Base-by-base conservation (phyloP, 2,113 vertebrate species). In the Eonycteris spelaea region DNA sequence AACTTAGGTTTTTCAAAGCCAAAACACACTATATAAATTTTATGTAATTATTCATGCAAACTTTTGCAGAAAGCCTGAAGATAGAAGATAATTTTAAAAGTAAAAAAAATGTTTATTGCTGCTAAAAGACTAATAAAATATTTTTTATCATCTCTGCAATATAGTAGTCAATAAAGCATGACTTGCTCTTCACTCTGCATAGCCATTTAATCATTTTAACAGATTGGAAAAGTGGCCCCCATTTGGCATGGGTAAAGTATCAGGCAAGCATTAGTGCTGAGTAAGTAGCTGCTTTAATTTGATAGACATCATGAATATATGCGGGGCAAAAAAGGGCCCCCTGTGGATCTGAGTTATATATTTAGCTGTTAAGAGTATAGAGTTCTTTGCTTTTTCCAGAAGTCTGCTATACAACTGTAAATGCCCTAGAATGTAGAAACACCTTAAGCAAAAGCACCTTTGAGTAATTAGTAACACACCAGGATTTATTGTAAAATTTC, bases 41-140 rank as follows among this genome's bases (percentile, higher is more conserved):
- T 65, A 89, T 63, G 53, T 84, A 74, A 90, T 92, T 96, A 78
- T 90, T 94, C 85, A 70, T 51, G 38, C 19, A 91, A 19, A 90
- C 71, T 92, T 57, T 79, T 92, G 75, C 35, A 80, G 28, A 91
- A 89, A 30, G 6, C 67, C 67, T 45, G 12, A 26, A 92, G 61
- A 67, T 22, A 82, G 57, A 30, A 67, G 51, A 38, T 7, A 84
- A 74, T 61, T 95, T 95, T 78, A 38, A 95, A 87, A 78, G 43
- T 8, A 90, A 68, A 55, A 61, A 89, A 87, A 71, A 59, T 53
- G 33, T 63, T 93, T 93, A 82, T 59, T 91, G 35, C 73, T 90
- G 30, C 30, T 40, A 35, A 55, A 57, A 89, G 75, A 73, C n/a
- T 87, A 40, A 53, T 75, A 79, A 97, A 91, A 70, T 94, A 40